Evolutionary conservation across 2,888 invertebrate species (phyloP).

Genomic region (Phytoseiulus persimilis): DNA sequence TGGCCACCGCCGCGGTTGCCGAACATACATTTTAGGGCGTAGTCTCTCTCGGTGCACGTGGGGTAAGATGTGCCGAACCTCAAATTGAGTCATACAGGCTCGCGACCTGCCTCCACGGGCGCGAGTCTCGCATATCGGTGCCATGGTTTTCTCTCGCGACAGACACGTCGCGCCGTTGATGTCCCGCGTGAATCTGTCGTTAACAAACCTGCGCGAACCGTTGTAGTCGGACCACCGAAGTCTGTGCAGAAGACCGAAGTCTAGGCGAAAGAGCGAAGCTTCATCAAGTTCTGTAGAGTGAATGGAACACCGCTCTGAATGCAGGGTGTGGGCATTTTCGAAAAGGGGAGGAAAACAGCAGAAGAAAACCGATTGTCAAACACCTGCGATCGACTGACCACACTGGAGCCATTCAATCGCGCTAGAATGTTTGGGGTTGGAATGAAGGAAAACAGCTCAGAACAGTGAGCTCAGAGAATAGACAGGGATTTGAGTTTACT

Average conservation of each 20-base stretch:
- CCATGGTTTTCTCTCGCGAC: too few relatives aligned
- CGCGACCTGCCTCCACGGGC: neutral
- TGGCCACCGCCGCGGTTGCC: neutral
- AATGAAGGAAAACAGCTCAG: neutral
- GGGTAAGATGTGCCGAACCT: neutral
- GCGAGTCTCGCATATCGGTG: too few relatives aligned
- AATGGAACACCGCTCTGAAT: neutral
- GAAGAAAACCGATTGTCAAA: neutral
- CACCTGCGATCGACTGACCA: neutral
- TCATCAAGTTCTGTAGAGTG: neutral
- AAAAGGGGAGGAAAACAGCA: neutral
- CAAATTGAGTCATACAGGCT: neutral
- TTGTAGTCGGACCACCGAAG: neutral
- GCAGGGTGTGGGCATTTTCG: neutral
- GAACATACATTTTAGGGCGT: neutral
- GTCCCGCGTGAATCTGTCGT: too few relatives aligned
- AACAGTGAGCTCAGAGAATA: neutral
- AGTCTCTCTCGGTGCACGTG: neutral
- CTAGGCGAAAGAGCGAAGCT: neutral
- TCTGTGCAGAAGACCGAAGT: neutral
- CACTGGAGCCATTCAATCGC: neutral
- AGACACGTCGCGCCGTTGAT: neutral
- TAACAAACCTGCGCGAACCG: neutral
- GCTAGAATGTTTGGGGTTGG: neutral
- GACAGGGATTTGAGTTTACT: neutral